These are phyloP conservation scores for Danio jaintianensis DNA, from an alignment of 2,797 vertebrate genomes.

Conservation along the genomic window DNA sequence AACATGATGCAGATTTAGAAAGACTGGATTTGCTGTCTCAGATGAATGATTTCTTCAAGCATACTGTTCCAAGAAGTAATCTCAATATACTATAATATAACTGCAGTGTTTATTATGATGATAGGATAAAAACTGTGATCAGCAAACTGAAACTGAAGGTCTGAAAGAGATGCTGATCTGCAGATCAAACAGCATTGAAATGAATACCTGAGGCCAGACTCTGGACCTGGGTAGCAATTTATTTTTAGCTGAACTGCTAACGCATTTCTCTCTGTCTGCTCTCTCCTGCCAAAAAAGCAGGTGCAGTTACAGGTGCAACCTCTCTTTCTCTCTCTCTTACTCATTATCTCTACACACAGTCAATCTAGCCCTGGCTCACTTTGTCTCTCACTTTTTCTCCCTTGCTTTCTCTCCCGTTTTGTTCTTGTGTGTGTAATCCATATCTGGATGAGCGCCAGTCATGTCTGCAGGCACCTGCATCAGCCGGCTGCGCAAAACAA, in stretches of 20 bases:
- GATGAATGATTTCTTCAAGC: neutral
- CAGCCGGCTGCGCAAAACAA: conserved; percentile 67
- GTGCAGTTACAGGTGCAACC: conserved; percentile 31
- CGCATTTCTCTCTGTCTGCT: conserved; percentile 52
- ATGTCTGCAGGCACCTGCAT: conserved; percentile 74
- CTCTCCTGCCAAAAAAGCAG: conserved; percentile 52
- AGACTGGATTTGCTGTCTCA: neutral
- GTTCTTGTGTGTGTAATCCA: conserved; percentile 69
- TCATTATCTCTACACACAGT: conserved; percentile 45
- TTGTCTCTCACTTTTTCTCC: conserved; percentile 20
- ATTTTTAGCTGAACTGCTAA: conserved; percentile 58
- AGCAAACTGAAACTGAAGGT: neutral
- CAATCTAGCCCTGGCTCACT: conserved; percentile 30
- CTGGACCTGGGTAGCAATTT: conserved; percentile 52
- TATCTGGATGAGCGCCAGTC: conserved; percentile 71
- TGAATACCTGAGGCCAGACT: conserved; percentile 50
- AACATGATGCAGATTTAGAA: neutral
- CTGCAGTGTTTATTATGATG: neutral
- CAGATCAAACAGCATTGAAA: conserved; percentile 36
- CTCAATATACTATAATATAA: neutral
- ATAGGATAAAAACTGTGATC: neutral
- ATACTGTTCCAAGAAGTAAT: neutral
- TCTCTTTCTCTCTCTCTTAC: conserved; percentile 14
- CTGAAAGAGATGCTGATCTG: conserved; percentile 35
- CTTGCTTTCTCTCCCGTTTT: conserved; percentile 41